A percentile compares a stretch with the other conserved stretches of the same genome.
These are phyloP conservation scores for Brachionus manjavacas DNA, from an alignment of 1,140 invertebrate species.

Conservation along the genomic window DNA sequence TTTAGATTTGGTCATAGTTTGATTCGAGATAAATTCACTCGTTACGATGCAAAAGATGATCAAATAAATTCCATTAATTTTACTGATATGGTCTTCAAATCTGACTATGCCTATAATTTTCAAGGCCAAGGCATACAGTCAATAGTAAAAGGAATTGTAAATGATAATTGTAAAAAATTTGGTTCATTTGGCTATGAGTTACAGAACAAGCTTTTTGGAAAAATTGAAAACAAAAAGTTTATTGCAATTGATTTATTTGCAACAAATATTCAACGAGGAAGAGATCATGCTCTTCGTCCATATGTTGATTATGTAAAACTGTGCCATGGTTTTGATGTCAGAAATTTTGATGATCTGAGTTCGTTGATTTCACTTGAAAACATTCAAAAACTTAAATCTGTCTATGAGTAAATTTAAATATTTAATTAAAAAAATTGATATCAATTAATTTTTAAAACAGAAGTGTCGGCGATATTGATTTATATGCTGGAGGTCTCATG, in stretches of 20 bases:
- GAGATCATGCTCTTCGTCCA: background rate
- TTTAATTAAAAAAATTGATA: background rate
- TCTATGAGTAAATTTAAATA: background rate
- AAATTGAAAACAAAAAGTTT: background rate
- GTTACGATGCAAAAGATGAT: background rate
- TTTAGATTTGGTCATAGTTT: slow-evolving; percentile 39
- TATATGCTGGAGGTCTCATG: slow-evolving; percentile 24
- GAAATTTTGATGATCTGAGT: background rate
- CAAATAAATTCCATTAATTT: background rate
- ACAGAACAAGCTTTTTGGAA: slow-evolving; percentile 27
- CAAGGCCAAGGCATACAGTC: background rate
- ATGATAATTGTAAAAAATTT: background rate
- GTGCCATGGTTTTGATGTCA: slow-evolving; percentile 12
- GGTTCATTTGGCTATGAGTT: slow-evolving; percentile 1
- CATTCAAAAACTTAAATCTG: background rate
- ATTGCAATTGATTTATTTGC: slow-evolving; percentile 3
- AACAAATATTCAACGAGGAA: slow-evolving; percentile 9
- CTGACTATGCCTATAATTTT: background rate
- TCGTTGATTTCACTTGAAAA: background rate
- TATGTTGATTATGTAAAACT: slow-evolving; percentile 10
- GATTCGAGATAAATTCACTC: background rate
- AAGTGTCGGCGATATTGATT: slow-evolving; percentile 40
- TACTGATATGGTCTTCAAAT: background rate
- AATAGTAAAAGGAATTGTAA: background rate
- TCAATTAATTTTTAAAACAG: background rate